Percentiles rank a stretch among this genome's conserved stretches.
Conservation (phyloP, 2,797 vertebrate species). For the Cossypha dichroa region DNA sequence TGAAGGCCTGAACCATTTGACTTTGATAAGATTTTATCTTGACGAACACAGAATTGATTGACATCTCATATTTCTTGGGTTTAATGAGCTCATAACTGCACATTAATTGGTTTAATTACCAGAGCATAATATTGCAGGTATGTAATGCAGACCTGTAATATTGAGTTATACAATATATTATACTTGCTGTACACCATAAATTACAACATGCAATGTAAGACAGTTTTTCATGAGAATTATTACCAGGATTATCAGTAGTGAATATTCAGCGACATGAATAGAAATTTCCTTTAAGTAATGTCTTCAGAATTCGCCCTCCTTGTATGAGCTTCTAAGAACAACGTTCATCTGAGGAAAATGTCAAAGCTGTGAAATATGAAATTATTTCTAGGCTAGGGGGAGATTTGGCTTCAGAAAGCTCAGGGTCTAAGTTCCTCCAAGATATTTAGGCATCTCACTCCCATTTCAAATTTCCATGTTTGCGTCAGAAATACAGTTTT, state of each 20-base stretch:
- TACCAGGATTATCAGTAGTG: neutral
- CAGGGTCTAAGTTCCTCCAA: slow-evolving; percentile 5
- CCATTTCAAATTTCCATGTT: slow-evolving; percentile 29
- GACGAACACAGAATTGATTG: neutral
- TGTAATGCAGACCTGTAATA: neutral
- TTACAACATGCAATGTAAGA: neutral
- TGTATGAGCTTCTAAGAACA: neutral
- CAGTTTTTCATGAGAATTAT: neutral
- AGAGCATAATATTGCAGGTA: neutral
- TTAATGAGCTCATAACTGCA: slow-evolving; percentile 44
- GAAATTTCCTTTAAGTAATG: slow-evolving; percentile 36
- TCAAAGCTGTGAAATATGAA: neutral
- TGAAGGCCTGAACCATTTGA: neutral
- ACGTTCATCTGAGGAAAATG: neutral
- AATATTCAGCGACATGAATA: neutral
- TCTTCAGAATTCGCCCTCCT: neutral
- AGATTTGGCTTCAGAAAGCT: slow-evolving; percentile 2
- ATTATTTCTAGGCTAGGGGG: neutral
- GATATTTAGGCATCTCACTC: neutral
- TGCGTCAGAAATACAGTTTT: slow-evolving; percentile 10
- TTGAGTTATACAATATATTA: neutral
- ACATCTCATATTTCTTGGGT: neutral
- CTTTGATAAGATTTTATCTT: slow-evolving; percentile 42
- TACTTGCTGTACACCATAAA: neutral
- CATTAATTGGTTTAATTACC: slow-evolving; percentile 49